Conservation (phyloP, 2,888 invertebrate genomes). For the Nebria brevicollis region DNA sequence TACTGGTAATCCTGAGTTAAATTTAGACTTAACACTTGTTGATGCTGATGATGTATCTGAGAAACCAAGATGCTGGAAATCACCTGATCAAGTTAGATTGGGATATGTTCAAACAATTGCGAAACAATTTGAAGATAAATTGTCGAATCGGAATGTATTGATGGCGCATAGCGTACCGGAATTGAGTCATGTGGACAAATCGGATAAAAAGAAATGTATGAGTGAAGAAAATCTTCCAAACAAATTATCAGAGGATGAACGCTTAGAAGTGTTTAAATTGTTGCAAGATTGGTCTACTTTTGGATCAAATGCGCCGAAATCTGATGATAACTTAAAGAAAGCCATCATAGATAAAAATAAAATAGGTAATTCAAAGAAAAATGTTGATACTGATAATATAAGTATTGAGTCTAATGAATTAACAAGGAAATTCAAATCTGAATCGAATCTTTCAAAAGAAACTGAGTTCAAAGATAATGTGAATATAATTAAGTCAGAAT, state of each 20-base stretch:
- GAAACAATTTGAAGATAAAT: conserved; percentile 72
- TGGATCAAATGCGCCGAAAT: conserved; percentile 57
- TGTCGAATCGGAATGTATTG: conserved; percentile 48
- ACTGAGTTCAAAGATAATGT: conserved; percentile 21
- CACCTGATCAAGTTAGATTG: conserved; percentile 75
- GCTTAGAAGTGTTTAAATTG: conserved; percentile 60
- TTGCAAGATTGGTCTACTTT: conserved; percentile 62
- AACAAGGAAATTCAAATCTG: conserved; percentile 34
- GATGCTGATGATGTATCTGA: conserved; percentile 56
- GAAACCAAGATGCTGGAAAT: conserved; percentile 72
- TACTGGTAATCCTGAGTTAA: conserved; percentile 58
- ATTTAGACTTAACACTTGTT: conserved; percentile 60
- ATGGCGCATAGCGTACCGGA: conserved; percentile 59
- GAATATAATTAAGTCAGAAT: conserved; percentile 53
- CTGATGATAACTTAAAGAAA: background rate
- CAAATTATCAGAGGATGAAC: conserved; percentile 60
- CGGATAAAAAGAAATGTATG: conserved; percentile 46
- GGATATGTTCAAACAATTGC: conserved; percentile 76
- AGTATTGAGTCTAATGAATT: conserved; percentile 35
- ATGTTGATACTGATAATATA: conserved; percentile 41
- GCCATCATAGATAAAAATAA: conserved; percentile 40
- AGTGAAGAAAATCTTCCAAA: conserved; percentile 48
- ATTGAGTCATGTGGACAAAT: conserved; percentile 52
- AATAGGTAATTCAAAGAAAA: conserved; percentile 47
- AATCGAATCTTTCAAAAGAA: conserved; percentile 29